Percentiles rank a stretch among this genome's conserved stretches.
These are phyloP conservation scores for Silurus glanis DNA, from an alignment of 2,113 vertebrate genomes.

Conservation along the genomic window DNA sequence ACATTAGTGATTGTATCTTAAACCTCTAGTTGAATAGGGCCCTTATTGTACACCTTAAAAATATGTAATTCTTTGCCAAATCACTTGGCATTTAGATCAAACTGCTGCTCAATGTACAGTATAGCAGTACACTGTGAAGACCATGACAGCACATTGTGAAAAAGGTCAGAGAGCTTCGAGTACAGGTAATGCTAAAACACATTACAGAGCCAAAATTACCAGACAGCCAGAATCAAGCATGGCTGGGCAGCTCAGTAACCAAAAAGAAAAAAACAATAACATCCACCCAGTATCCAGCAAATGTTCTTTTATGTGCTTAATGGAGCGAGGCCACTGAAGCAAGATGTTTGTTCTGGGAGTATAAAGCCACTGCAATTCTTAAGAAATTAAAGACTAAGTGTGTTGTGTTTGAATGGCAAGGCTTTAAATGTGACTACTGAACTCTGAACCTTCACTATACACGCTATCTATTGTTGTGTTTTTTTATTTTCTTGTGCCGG, in stretches of 20 bases:
- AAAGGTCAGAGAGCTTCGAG: slow-evolving; percentile 24
- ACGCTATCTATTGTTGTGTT: slow-evolving; percentile 25
- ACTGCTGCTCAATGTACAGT: slow-evolving; percentile 21
- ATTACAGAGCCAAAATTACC: slow-evolving; percentile 29
- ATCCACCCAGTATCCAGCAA: slow-evolving; percentile 41
- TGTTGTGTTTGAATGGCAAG: slow-evolving; percentile 21
- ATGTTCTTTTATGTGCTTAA: slow-evolving; percentile 44
- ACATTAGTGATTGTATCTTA: not conserved
- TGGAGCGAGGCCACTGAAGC: not conserved
- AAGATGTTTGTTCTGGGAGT: slow-evolving; percentile 28
- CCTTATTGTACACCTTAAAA: not conserved
- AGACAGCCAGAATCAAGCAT: slow-evolving; percentile 6
- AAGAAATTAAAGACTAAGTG: not conserved
- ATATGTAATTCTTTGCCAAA: not conserved
- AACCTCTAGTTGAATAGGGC: not conserved
- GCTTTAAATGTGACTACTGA: slow-evolving; percentile 43
- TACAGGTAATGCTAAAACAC: not conserved
- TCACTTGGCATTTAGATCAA: slow-evolving; percentile 21
- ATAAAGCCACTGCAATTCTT: not conserved
- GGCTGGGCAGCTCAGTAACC: slow-evolving; percentile 23
- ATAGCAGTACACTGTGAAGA: slow-evolving; percentile 9
- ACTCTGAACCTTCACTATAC: slow-evolving; percentile 28
- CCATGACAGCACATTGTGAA: slow-evolving; percentile 5
- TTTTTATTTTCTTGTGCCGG: slow-evolving; percentile 2
- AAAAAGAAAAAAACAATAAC: not conserved